phyloP scores from a whole-genome alignment of 2,888 invertebrate genomes.

The Anaspis maculata region DNA sequence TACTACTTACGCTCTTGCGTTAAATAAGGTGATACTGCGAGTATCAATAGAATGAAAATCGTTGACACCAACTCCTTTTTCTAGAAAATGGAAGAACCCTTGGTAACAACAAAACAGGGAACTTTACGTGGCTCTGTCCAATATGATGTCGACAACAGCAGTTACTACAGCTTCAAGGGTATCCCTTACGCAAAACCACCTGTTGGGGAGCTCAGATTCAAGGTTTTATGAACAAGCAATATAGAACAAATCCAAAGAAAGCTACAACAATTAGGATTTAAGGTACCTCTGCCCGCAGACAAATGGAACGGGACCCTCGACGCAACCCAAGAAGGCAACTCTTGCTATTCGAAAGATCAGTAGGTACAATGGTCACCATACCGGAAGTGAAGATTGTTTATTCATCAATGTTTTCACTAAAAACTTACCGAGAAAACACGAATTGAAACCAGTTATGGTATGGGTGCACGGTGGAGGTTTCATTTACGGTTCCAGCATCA shows the following conservation, averaged over 20 bases:
- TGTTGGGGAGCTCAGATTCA: not conserved
- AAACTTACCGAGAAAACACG: not conserved
- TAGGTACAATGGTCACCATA: slow-evolving; percentile 10
- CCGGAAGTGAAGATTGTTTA: slow-evolving; percentile 28
- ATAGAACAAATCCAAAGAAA: too few species aligned
- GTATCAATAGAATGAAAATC: too few species aligned
- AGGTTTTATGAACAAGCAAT: too few species aligned
- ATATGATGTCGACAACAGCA: not conserved
- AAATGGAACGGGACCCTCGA: slow-evolving; percentile 17
- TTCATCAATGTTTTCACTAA: slow-evolving; percentile 28
- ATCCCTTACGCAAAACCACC: not conserved
- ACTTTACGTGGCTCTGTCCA: not conserved
- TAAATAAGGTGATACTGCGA: too few species aligned
- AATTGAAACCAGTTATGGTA: too few species aligned
- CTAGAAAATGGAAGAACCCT: not conserved
- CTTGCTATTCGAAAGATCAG: slow-evolving; percentile 21
- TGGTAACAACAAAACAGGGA: not conserved
- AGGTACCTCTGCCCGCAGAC: not conserved
- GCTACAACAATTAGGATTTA: too few species aligned
- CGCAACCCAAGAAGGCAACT: slow-evolving; percentile 21
- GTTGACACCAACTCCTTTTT: not conserved
- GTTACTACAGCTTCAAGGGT: not conserved
- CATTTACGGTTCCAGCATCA: slow-evolving; percentile 39
- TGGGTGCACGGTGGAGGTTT: slow-evolving; percentile 48
- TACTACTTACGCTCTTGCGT: too few species aligned